These are phyloP conservation scores for Myopa testacea DNA, from an alignment of 2,888 invertebrate genomes.

Conservation along the genomic window DNA sequence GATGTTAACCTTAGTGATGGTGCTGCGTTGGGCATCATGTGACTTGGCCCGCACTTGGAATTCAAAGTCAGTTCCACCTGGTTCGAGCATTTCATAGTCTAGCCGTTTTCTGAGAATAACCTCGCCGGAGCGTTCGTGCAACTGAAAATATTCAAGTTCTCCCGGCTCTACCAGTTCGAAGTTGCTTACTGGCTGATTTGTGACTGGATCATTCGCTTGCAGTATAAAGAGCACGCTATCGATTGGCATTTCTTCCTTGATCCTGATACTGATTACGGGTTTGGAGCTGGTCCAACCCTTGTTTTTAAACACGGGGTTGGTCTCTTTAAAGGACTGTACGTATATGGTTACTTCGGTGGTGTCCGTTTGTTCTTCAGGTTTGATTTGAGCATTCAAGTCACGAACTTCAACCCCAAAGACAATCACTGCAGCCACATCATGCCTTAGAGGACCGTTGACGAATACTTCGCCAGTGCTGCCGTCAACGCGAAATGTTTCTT, in stretches of 20 bases:
- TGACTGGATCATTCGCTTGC: constrained; percentile 78
- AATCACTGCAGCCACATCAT: constrained; percentile 80
- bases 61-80: constrained; percentile 61
- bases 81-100: constrained; percentile 80
- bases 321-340: constrained; percentile 81
- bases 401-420: constrained; percentile 78
- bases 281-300: constrained; percentile 79
- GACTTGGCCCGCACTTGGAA: constrained; percentile 72
- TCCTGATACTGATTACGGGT: constrained; percentile 75
- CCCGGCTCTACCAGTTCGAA: constrained; percentile 73
- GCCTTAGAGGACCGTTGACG: constrained; percentile 77
- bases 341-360: constrained; percentile 80
- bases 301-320: constrained; percentile 80
- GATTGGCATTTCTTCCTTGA: constrained; percentile 82
- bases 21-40: constrained; percentile 69
- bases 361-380: constrained; percentile 75
- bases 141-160: constrained; percentile 70
- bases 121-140: constrained; percentile 78
- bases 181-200: constrained; percentile 73
- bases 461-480: constrained; percentile 76
- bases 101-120: constrained; percentile 79
- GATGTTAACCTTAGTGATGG: constrained; percentile 77
- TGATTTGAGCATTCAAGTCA: constrained; percentile 78
- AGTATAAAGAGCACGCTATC: constrained; percentile 78
- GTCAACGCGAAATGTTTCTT: constrained; percentile 78